Percentiles rank a stretch among this genome's conserved stretches.
Evolutionary conservation across 2,113 vertebrate genomes (phyloP).

Genomic region (Hucho hucho): DNA sequence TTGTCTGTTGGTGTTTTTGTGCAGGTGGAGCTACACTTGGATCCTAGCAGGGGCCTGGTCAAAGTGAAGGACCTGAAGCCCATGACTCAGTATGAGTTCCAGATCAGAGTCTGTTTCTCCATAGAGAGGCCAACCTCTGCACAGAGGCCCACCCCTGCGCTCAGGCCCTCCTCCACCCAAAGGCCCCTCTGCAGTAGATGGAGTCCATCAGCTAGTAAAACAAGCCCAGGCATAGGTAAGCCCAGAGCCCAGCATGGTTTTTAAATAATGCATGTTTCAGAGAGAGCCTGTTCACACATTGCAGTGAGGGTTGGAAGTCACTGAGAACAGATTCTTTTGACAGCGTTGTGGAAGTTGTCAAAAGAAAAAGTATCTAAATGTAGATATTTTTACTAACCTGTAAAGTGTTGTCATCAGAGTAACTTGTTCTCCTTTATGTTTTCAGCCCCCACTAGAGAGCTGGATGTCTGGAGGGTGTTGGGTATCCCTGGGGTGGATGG

Average conservation of each 20-base stretch:
- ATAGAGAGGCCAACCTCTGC: not conserved
- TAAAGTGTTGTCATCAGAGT: not conserved
- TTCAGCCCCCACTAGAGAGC: constrained; percentile 60
- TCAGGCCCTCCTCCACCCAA: not conserved
- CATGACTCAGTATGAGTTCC: constrained; percentile 63
- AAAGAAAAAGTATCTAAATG: too few relatives aligned
- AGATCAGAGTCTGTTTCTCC: constrained; percentile 58
- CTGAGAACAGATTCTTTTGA: too few relatives aligned
- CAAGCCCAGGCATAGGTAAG: constrained; percentile 67
- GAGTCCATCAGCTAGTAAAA: constrained; percentile 50
- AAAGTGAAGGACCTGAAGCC: constrained; percentile 50
- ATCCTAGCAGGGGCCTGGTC: constrained; percentile 26
- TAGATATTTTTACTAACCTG: not conserved
- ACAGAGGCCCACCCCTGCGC: not conserved
- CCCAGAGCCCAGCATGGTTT: not conserved
- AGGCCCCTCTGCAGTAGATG: constrained; percentile 66
- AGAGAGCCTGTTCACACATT: too few relatives aligned
- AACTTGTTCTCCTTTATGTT: not conserved
- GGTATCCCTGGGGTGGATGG: not conserved
- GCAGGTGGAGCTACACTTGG: constrained; percentile 42
- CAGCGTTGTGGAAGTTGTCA: too few relatives aligned
- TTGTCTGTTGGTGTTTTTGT: not conserved
- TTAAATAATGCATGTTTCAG: too few relatives aligned
- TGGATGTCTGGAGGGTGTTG: constrained; percentile 67
- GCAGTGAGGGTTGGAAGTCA: too few relatives aligned